A percentile compares a stretch with the other conserved stretches of the same genome.
Evolutionary conservation across 2,797 vertebrate genomes (phyloP).

Genomic region (Lagodon rhomboides): DNA sequence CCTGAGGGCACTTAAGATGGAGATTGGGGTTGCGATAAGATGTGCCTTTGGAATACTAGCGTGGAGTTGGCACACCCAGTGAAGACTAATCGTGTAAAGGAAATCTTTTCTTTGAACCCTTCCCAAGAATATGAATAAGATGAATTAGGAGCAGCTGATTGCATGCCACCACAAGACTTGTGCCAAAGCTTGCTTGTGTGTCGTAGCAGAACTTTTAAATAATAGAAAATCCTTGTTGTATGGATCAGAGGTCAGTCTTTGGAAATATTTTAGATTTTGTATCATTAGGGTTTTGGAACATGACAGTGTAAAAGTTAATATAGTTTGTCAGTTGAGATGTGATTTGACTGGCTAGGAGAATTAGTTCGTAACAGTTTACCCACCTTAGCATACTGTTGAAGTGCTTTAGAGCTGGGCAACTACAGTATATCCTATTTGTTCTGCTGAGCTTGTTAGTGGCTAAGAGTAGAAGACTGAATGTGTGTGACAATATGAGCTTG

Average conservation of each 20-base stretch:
- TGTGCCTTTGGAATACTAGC: constrained; percentile 72
- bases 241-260: constrained; percentile 4
- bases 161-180: constrained; percentile 20
- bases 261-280: background rate
- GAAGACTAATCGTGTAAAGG: constrained; percentile 65
- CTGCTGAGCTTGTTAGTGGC: constrained; percentile 21
- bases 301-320: background rate
- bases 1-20: constrained; percentile 77
- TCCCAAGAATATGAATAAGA: constrained; percentile 64
- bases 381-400: background rate
- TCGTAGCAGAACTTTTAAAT: constrained; percentile 12
- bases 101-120: constrained; percentile 78
- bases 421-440: background rate
- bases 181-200: constrained; percentile 11
- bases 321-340: background rate
- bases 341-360: background rate
- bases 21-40: constrained; percentile 81
- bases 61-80: constrained; percentile 57
- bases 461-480: background rate
- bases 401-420: constrained; percentile 5
- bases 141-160: constrained; percentile 57
- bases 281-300: background rate
- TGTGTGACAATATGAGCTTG: background rate
- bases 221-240: background rate
- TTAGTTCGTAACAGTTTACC: background rate